Base-by-base conservation (phyloP, 2,113 vertebrate species). In the Rutilus rutilus region DNA sequence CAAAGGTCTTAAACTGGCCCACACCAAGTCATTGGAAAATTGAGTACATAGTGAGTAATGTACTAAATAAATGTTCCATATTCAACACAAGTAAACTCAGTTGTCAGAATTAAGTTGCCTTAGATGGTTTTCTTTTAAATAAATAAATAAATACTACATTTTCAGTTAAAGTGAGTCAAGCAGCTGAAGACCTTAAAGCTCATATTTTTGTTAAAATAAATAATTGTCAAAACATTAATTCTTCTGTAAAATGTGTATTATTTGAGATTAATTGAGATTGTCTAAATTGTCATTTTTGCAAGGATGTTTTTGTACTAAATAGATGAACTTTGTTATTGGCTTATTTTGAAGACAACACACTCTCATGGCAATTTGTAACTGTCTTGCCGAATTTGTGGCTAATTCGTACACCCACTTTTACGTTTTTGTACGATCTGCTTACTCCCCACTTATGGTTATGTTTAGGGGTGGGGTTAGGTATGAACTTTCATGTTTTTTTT, bases 21-120 rank as follows among this genome's bases (percentile, higher is more conserved):
- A 33, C 86, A 88, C 88, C 89, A 88, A 89, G 92, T 82, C 83
- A 91, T 62, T 62, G 25, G 21, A 23, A 9, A 62, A 62, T n/a
- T 12, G 11, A 25, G 50, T 52, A 52, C 15, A 52, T 15, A 52
- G 4, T 69, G 36, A 39, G 36, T 69, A 39, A 69, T 69, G 19
- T 69, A 69, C 30, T 69, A 36, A 30, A 9, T 2, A 33, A 36
- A 33, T 33, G 27, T 67, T 67, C 27, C 64, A 67, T 14, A 67
- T 67, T 19, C 6, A 17, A 4, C 7, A 8, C 27, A 67, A 67
- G 14, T 67, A 33, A 67, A 33, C 64, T 33, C 27, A 67, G 33
- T 1, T 15, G 27, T 15, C 15, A 36, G 36, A 36, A 36, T 5
- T 5, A 36, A 5, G 5, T 5, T 6, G 5, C 36, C 36, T 59